Evolutionary conservation across 2,113 vertebrate genomes (phyloP).

Genomic region (Chionis minor): DNA sequence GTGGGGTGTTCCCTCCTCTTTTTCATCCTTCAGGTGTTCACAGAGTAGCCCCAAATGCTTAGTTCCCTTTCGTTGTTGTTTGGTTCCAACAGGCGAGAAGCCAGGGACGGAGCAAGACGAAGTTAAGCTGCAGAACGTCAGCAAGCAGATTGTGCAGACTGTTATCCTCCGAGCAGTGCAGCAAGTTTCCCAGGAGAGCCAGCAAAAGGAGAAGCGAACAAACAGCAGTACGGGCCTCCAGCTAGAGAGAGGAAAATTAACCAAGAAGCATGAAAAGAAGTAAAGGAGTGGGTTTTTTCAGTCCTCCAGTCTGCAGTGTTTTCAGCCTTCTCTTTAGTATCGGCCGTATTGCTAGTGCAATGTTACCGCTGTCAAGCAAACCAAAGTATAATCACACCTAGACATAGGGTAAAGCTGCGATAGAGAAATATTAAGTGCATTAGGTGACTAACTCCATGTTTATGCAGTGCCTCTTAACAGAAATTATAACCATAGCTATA

Average conservation of each 20-base stretch:
- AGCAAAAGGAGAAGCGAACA: constrained; percentile 30
- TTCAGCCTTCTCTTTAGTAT: constrained; percentile 63
- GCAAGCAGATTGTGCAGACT: constrained; percentile 80
- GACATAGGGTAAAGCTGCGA: constrained; percentile 26
- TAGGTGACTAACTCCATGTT: constrained; percentile 30
- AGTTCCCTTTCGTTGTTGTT: neutral
- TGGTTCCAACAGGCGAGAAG: constrained; percentile 71
- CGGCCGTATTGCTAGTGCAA: constrained; percentile 44
- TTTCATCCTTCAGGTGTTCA: neutral
- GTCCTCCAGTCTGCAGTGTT: neutral
- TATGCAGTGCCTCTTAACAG: constrained; percentile 56
- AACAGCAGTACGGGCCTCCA: constrained; percentile 5
- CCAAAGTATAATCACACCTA: constrained; percentile 64
- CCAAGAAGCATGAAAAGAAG: constrained; percentile 76
- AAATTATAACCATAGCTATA: neutral
- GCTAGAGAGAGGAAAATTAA: constrained; percentile 55
- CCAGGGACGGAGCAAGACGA: constrained; percentile 73
- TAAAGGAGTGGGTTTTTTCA: neutral
- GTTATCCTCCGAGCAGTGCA: constrained; percentile 78
- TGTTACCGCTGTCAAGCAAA: constrained; percentile 60
- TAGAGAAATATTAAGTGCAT: constrained; percentile 57
- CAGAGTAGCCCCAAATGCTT: neutral
- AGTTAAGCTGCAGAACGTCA: constrained; percentile 75
- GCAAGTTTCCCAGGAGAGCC: constrained; percentile 77
- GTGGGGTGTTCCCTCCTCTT: neutral